A percentile compares a stretch with the other conserved stretches of the same genome.
These are phyloP conservation scores for Sebastes taczanowskii DNA, from an alignment of 2,797 vertebrate genomes.

Conservation along the genomic window DNA sequence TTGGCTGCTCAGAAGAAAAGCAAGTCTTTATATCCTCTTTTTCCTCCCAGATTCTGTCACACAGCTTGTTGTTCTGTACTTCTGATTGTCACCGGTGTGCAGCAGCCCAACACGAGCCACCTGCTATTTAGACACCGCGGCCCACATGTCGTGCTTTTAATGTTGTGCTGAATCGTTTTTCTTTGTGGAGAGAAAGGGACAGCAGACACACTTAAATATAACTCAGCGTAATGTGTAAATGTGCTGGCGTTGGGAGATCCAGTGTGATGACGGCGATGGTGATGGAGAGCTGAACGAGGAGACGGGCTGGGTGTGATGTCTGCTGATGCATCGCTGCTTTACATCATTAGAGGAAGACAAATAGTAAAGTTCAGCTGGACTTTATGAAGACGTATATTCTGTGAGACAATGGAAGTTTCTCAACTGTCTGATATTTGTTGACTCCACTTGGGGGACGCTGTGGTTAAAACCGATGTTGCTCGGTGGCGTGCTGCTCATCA, in stretches of 20 bases:
- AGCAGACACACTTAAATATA: background rate
- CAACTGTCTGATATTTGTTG: too few relatives aligned
- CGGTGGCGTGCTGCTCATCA: too few relatives aligned
- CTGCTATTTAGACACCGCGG: slow-evolving; percentile 9
- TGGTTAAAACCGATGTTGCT: too few relatives aligned
- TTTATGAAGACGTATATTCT: too few relatives aligned
- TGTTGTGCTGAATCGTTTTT: slow-evolving; percentile 1
- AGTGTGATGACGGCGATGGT: background rate
- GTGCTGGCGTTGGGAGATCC: background rate
- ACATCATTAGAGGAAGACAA: background rate
- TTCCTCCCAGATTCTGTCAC: background rate
- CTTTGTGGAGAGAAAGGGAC: slow-evolving; percentile 1
- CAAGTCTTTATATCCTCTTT: background rate
- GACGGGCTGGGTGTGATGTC: background rate
- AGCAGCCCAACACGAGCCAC: background rate
- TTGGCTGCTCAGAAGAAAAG: background rate
- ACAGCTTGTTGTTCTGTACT: background rate
- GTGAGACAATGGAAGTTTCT: too few relatives aligned
- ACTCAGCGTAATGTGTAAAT: slow-evolving; percentile 20
- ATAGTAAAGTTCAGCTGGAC: background rate
- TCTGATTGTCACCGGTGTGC: slow-evolving; percentile 4
- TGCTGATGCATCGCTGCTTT: background rate
- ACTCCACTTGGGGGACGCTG: too few relatives aligned
- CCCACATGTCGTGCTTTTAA: slow-evolving; percentile 20
- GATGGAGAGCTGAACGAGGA: background rate